These are phyloP conservation scores for Scomber japonicus DNA, from an alignment of 2,113 vertebrate genomes.

Conservation along the genomic window DNA sequence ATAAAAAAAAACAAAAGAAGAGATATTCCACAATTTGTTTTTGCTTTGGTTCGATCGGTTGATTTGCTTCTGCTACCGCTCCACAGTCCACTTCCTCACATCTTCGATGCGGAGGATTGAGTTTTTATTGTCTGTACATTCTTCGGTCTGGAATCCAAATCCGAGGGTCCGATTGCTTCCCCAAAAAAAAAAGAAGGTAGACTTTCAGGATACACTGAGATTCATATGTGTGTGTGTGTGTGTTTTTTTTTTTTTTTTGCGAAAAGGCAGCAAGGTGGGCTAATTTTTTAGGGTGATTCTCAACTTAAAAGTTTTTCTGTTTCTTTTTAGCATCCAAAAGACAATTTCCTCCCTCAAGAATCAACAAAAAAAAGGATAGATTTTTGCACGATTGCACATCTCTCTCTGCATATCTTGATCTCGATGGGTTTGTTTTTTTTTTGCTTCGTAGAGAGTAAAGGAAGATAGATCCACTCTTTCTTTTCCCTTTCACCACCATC, in stretches of 20 bases:
- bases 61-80: conserved; percentile 28
- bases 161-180: conserved; percentile 17
- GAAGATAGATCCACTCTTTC: conserved; percentile 28
- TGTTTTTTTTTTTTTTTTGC: not conserved
- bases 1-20: conserved; percentile 16
- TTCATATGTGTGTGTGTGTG: not conserved
- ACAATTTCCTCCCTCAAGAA: conserved; percentile 26
- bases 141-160: conserved; percentile 69
- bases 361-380: conserved; percentile 19
- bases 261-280: not conserved
- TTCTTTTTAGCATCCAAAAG: conserved; percentile 8
- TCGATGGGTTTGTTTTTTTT: conserved; percentile 13
- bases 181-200: conserved; percentile 8
- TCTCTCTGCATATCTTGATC: conserved; percentile 45
- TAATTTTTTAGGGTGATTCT: not conserved
- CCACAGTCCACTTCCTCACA: conserved; percentile 38
- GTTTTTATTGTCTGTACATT: conserved; percentile 67
- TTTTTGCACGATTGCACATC: conserved; percentile 56
- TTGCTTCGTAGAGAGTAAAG: conserved; percentile 14
- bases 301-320: not conserved
- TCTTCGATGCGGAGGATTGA: conserved; percentile 46
- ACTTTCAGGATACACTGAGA: conserved; percentile 5
- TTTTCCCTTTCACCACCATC: conserved; percentile 10
- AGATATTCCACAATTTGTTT: conserved; percentile 39
- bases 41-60: conserved; percentile 70